Evolutionary conservation across 2,113 vertebrate species (phyloP).

Genomic region (Heterochromis multidens): DNA sequence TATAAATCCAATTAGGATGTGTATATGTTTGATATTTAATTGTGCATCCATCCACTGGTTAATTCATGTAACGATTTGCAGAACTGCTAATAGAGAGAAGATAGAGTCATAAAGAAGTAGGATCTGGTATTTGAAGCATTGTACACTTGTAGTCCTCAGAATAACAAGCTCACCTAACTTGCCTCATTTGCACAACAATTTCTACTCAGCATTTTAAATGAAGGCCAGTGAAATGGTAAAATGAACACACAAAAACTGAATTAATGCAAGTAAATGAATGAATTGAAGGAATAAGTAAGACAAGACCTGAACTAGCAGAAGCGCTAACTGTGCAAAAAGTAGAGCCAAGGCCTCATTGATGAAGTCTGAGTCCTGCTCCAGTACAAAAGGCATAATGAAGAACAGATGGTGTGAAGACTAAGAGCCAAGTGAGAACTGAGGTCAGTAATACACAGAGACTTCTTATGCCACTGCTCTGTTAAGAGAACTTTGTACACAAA

Average conservation of each 20-base stretch:
- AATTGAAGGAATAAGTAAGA: neutral
- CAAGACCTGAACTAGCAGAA: neutral
- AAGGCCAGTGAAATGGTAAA: neutral
- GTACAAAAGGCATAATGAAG: constrained; percentile 15
- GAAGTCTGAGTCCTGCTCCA: constrained; percentile 13
- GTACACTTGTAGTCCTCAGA: neutral
- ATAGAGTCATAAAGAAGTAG: neutral
- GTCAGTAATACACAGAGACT: neutral
- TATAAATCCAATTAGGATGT: neutral
- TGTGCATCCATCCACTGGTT: neutral
- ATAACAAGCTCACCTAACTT: neutral
- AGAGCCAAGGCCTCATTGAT: constrained; percentile 22
- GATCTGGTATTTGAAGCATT: neutral
- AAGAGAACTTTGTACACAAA: neutral
- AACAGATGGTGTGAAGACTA: constrained; percentile 27
- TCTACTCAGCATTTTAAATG: neutral
- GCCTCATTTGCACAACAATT: neutral
- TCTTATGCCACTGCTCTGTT: neutral
- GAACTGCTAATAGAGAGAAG: neutral
- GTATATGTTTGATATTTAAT: neutral
- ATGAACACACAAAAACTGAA: neutral
- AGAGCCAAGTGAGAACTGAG: neutral
- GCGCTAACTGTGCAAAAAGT: neutral
- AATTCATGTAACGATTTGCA: no score
- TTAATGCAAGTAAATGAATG: neutral